phyloP scores from a whole-genome alignment of 2,888 invertebrate genomes.

The Cyrtodaria siliqua region DNA sequence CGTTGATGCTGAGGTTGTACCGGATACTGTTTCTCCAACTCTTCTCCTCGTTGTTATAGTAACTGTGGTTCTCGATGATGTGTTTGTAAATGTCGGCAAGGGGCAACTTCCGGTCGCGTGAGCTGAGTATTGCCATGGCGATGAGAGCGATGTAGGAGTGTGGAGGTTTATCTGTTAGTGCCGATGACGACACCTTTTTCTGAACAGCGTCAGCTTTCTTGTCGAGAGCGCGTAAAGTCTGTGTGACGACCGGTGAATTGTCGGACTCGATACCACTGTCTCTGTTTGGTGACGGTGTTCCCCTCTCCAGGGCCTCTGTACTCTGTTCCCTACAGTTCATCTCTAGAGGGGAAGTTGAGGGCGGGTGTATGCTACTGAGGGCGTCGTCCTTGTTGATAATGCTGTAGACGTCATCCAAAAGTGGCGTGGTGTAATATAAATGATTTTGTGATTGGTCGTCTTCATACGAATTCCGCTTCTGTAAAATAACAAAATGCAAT shows the following conservation, averaged over 20 bases:
- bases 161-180: slow-evolving; percentile 71
- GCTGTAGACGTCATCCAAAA: slow-evolving; percentile 55
- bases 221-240: slow-evolving; percentile 48
- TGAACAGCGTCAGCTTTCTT: slow-evolving; percentile 47
- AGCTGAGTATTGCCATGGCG: slow-evolving; percentile 82
- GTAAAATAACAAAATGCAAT: too few relatives aligned
- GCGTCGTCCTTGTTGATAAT: slow-evolving; percentile 45
- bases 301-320: slow-evolving; percentile 18
- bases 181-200: slow-evolving; percentile 6
- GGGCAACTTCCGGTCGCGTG: slow-evolving; percentile 76
- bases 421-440: slow-evolving; percentile 42
- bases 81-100: too few relatives aligned
- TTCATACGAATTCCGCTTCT: too few relatives aligned
- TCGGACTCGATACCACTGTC: slow-evolving; percentile 58
- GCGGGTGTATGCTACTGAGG: not conserved
- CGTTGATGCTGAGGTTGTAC: slow-evolving; percentile 83
- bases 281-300: slow-evolving; percentile 40
- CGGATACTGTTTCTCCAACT: slow-evolving; percentile 84
- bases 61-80: too few relatives aligned
- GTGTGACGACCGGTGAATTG: slow-evolving; percentile 21
- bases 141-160: slow-evolving; percentile 84
- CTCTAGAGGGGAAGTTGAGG: not conserved
- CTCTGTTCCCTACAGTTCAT: not conserved
- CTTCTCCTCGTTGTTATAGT: slow-evolving; percentile 79
- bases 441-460: not conserved